phyloP scores from a whole-genome alignment of 2,113 vertebrate species.

The Pipra filicauda region DNA sequence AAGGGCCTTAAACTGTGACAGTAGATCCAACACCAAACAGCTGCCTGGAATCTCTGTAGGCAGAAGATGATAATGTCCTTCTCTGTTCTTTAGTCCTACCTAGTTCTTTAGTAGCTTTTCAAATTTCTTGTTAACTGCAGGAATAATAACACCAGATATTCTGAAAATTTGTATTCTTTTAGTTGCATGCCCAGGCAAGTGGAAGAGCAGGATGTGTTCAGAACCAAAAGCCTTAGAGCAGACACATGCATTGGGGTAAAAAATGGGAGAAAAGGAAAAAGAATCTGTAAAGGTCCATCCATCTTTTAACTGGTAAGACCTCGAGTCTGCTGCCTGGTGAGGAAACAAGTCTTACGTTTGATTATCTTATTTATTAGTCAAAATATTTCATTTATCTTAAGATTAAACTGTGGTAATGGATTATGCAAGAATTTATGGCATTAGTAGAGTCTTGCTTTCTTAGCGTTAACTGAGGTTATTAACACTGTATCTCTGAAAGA shows the following conservation, averaged over 20 bases:
- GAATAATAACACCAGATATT: background rate
- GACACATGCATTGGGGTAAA: background rate
- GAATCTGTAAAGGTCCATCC: background rate
- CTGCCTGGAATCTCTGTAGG: background rate
- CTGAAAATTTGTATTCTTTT: background rate
- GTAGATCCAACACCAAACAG: background rate
- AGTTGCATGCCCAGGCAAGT: background rate
- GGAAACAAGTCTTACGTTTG: background rate
- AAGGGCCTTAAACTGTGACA: background rate
- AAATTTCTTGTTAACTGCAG: background rate
- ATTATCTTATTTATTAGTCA: background rate
- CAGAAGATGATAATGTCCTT: background rate
- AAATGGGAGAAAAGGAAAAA: background rate
- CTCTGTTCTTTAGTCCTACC: background rate
- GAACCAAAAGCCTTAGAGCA: background rate
- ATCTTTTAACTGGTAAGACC: background rate
- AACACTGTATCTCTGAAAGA: background rate
- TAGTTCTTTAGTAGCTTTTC: background rate
- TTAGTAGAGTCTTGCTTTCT: background rate
- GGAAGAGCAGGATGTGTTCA: background rate
- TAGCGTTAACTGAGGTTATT: background rate
- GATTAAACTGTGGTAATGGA: background rate
- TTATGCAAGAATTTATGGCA: background rate
- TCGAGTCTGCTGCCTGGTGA: background rate
- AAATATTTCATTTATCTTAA: background rate